These are phyloP conservation scores for Strigops habroptila DNA, from an alignment of 2,113 vertebrate genomes.

Conservation along the genomic window DNA sequence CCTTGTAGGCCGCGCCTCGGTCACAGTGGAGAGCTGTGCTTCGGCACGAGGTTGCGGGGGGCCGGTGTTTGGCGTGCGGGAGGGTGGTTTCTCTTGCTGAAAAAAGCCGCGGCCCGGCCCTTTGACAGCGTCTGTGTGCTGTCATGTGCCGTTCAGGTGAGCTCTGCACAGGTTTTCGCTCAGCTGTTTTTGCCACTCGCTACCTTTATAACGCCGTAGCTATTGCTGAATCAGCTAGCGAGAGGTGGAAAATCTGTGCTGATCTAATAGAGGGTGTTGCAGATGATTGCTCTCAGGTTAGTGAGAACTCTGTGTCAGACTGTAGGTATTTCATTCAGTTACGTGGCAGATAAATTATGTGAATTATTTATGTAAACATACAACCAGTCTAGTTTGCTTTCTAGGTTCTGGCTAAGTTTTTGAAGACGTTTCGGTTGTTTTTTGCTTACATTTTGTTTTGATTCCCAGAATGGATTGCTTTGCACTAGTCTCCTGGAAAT, in stretches of 20 bases:
- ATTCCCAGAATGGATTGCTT: background rate
- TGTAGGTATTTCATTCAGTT: background rate
- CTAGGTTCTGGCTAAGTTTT: background rate
- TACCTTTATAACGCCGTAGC: background rate
- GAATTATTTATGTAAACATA: background rate
- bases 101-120: rapidly evolving
- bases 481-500: background rate
- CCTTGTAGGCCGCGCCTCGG: too few species aligned
- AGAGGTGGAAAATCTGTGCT: background rate
- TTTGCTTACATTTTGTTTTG: background rate
- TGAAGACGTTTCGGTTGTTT: background rate
- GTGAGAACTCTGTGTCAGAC: background rate
- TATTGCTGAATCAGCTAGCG: background rate
- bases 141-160: background rate
- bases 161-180: background rate
- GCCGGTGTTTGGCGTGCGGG: rapidly evolving
- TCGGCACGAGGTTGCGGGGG: background rate
- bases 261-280: background rate
- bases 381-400: background rate
- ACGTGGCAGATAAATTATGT: background rate
- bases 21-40: background rate
- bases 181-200: rapidly evolving
- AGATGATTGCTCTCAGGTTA: background rate
- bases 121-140: rapidly evolving
- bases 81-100: rapidly evolving